phyloP scores from a whole-genome alignment of 2,888 invertebrate species.

The Auanema sp. region DNA sequence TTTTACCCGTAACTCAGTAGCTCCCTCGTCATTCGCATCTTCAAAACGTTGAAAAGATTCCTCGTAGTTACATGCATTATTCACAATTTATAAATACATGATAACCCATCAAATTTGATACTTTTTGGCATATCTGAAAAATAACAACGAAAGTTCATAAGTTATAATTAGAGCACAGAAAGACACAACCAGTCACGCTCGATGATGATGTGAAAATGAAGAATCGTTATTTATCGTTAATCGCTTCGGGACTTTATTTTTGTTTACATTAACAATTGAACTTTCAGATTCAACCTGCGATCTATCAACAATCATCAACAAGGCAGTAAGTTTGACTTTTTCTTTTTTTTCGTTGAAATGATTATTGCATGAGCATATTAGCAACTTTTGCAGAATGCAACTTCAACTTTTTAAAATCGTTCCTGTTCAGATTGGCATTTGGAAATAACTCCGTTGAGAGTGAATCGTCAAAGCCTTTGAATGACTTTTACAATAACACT shows the following conservation, averaged over 20 bases:
- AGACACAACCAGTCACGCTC: too few species aligned
- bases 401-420: neutral
- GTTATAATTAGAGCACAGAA: too few species aligned
- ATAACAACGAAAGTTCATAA: too few species aligned
- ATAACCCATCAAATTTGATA: too few species aligned
- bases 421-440: conserved; percentile 48
- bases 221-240: too few species aligned
- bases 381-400: neutral
- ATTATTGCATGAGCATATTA: neutral
- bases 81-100: too few species aligned
- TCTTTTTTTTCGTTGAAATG: neutral
- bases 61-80: too few species aligned
- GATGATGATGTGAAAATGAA: too few species aligned
- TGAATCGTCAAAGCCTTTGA: conserved; percentile 43
- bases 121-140: too few species aligned
- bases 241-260: neutral
- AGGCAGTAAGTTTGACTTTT: conserved; percentile 12
- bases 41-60: too few species aligned
- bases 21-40: too few species aligned
- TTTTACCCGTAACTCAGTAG: too few species aligned
- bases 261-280: neutral
- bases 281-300: conserved; percentile 8
- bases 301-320: conserved; percentile 29
- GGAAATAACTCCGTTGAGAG: conserved; percentile 29
- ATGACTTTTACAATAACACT: conserved; percentile 58